Evolutionary conservation across 2,797 vertebrate species (phyloP).

Genomic region (Thunnus albacares): DNA sequence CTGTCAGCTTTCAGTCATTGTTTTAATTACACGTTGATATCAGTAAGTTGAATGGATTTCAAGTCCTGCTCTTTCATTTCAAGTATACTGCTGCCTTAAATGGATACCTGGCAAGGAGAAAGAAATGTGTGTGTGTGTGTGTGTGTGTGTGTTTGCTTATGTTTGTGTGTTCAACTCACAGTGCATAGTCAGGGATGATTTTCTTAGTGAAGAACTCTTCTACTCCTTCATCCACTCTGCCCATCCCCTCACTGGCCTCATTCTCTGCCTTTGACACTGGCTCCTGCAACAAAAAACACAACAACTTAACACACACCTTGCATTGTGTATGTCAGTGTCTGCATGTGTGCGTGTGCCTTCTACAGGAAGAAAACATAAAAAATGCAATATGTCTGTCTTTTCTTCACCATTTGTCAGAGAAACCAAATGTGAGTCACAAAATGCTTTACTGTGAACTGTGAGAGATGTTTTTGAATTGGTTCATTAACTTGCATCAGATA

Average conservation of each 20-base stretch:
- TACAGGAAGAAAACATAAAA: background rate
- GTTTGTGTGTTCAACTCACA: slow-evolving; percentile 84
- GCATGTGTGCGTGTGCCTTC: background rate
- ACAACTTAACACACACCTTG: slow-evolving; percentile 20
- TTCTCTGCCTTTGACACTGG: slow-evolving; percentile 88
- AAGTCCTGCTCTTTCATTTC: background rate
- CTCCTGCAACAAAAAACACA: slow-evolving; percentile 80
- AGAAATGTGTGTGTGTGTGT: background rate
- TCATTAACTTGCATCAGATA: background rate
- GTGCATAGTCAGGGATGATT: slow-evolving; percentile 90
- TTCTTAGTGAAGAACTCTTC: slow-evolving; percentile 98
- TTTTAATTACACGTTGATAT: background rate
- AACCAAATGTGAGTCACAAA: too few species aligned
- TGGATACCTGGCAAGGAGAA: background rate
- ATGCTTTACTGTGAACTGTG: too few species aligned
- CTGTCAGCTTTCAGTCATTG: background rate
- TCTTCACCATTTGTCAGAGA: too few species aligned
- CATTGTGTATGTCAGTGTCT: background rate
- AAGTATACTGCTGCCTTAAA: background rate
- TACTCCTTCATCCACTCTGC: slow-evolving; percentile 94
- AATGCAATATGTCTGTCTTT: background rate
- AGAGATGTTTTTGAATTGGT: background rate
- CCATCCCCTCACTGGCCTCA: slow-evolving; percentile 90
- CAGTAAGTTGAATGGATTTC: background rate
- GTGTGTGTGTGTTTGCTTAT: slow-evolving; percentile 22